Conservation (phyloP, 1,140 invertebrate genomes). For the Aphaenogaster rudis region DNA sequence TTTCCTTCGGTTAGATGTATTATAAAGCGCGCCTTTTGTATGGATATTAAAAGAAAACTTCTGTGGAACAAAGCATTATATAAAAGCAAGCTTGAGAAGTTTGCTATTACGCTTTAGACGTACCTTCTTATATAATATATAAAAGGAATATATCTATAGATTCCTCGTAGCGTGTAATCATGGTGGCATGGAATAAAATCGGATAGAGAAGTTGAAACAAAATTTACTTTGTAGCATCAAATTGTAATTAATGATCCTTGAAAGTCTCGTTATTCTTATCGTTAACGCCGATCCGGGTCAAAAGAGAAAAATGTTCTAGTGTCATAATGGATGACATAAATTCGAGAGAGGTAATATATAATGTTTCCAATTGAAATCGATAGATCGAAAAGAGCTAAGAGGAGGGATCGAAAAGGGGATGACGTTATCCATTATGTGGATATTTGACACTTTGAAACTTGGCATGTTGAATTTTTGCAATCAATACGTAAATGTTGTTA, state of each 20-base stretch:
- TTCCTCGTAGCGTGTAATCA: neutral
- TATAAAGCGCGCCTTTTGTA: conserved; percentile 11
- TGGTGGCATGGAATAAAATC: conserved; percentile 15
- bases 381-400: neutral
- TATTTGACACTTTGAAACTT: neutral
- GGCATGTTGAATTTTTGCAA: neutral
- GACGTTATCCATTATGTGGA: neutral
- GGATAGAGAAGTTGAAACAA: neutral
- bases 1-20: conserved; percentile 5
- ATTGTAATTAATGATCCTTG: neutral
- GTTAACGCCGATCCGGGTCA: neutral
- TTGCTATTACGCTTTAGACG: conserved; percentile 15
- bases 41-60: conserved; percentile 43
- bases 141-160: neutral
- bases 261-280: conserved; percentile 3
- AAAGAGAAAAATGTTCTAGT: conserved; percentile 5
- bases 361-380: neutral
- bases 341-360: neutral
- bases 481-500: conserved; percentile 8
- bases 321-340: conserved; percentile 3
- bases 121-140: neutral
- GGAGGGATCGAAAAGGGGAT: neutral
- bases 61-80: conserved; percentile 21
- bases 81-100: conserved; percentile 29
- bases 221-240: neutral